These are phyloP conservation scores for Eubasilissa regina DNA, from an alignment of 1,140 invertebrate genomes.

Conservation along the genomic window DNA sequence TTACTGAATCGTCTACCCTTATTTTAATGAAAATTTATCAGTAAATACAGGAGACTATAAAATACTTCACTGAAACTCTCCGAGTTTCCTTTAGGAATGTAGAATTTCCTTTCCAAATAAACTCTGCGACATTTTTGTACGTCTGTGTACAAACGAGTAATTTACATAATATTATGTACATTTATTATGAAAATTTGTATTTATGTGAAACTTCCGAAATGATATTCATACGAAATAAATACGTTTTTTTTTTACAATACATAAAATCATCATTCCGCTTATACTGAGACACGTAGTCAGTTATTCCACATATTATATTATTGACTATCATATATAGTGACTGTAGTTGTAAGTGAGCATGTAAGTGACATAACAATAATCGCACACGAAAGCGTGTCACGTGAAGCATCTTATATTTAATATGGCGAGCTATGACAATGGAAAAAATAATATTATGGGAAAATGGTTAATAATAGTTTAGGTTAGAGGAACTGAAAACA, in stretches of 20 bases:
- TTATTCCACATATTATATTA: no score
- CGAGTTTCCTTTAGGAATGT: constrained; percentile 5
- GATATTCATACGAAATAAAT: no score
- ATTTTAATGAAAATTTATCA: neutral
- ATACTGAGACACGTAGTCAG: no score
- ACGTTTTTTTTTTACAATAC: no score
- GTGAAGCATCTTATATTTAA: neutral
- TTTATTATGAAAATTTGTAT: no score
- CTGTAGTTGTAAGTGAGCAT: neutral
- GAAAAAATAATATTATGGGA: neutral
- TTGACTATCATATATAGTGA: constrained; percentile 8
- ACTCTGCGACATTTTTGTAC: neutral
- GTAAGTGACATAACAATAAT: constrained; percentile 1
- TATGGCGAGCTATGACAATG: constrained; percentile 4
- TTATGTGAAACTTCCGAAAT: no score
- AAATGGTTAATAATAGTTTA: neutral
- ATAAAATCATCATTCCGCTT: no score
- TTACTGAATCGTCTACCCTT: no score
- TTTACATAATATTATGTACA: neutral
- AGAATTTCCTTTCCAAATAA: neutral
- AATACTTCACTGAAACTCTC: neutral
- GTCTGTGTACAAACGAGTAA: neutral
- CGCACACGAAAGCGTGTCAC: no score
- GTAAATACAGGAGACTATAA: neutral
- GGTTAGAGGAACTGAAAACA: neutral